Conservation (phyloP, 2,113 vertebrate species). For the Macrotis lagotis region DNA sequence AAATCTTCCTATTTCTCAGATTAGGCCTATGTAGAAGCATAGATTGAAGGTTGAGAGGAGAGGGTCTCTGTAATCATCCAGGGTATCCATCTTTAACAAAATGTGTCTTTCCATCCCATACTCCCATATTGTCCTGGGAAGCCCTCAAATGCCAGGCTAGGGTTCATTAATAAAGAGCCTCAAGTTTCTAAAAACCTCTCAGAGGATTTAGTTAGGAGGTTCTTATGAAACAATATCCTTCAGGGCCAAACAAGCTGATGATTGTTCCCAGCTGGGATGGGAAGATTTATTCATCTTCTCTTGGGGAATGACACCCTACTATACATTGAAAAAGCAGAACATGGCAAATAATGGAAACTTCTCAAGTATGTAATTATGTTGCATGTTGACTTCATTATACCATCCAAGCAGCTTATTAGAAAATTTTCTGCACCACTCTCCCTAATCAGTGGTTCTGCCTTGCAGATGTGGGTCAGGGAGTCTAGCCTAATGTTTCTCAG, state of each 20-base stretch:
- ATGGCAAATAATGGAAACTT: slow-evolving; percentile 52
- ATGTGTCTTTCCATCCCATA: neutral
- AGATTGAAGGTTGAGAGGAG: neutral
- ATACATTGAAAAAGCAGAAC: slow-evolving; percentile 50
- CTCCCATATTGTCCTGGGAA: neutral
- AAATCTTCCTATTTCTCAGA: neutral
- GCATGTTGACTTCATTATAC: slow-evolving; percentile 51
- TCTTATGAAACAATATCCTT: neutral
- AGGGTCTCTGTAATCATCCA: neutral
- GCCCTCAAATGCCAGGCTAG: neutral
- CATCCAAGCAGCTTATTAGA: slow-evolving; percentile 33
- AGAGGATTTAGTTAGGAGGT: neutral
- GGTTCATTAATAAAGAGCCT: neutral
- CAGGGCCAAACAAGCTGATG: neutral
- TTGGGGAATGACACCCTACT: neutral
- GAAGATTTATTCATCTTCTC: neutral
- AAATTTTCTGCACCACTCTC: slow-evolving; percentile 4
- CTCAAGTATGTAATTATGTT: slow-evolving; percentile 49
- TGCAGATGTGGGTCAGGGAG: neutral
- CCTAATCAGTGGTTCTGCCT: neutral
- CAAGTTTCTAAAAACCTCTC: slow-evolving; percentile 6
- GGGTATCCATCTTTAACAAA: neutral
- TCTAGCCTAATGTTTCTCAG: neutral
- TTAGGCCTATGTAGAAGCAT: neutral
- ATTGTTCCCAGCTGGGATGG: neutral